Evolutionary conservation across 2,113 vertebrate species (phyloP), one percentile per base, ranked within the genome.

Genomic region (Mionectes macconnelli): DNA sequence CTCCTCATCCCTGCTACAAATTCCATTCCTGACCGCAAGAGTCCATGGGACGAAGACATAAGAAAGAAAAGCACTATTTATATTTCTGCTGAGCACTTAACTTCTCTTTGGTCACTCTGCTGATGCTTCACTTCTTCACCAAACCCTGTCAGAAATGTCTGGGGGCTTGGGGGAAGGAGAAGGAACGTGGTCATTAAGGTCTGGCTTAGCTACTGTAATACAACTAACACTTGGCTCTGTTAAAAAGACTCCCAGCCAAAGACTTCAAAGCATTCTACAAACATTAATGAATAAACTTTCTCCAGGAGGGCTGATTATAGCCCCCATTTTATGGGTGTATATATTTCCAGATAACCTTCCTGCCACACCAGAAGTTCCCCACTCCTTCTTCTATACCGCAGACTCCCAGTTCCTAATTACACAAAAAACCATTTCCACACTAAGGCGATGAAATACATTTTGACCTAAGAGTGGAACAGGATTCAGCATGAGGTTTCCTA

Each of bases 51-150:
- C 27, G 56, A 84, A n/a, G 73, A 92, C n/a, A 37, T 53, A 74
- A 84, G 73, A 78, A 74, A 14, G 22, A 94, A 92, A 94, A 92
- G 10, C 76, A 57, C 64, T 93, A 77, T 89, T 94, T 95, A 64
- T 92, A 84, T 90, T 96, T 95, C 90, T 95, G 93, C 96, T 95
- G 94, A 96, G 79, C 44, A 68, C 44, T 92, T 94, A 31, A 74
- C n/a, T 97, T 96, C 91, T 89, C 49, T 92, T 81, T 84, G 92
- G 92, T 93, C 93, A 84, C 73, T 90, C 55, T 97, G 96, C 92
- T 96, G 93, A 96, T 60, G 63, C 62, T 93, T 92, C 80, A 94
- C 25, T 96, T 96, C 86, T 96, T 89, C 90, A 93, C 66, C 86
- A 96, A 94, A 76, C n/a, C 40, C 88, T 81, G 47, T 89, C 75